Conservation (phyloP, 2,113 vertebrate species). For the Pteropus alecto region DNA sequence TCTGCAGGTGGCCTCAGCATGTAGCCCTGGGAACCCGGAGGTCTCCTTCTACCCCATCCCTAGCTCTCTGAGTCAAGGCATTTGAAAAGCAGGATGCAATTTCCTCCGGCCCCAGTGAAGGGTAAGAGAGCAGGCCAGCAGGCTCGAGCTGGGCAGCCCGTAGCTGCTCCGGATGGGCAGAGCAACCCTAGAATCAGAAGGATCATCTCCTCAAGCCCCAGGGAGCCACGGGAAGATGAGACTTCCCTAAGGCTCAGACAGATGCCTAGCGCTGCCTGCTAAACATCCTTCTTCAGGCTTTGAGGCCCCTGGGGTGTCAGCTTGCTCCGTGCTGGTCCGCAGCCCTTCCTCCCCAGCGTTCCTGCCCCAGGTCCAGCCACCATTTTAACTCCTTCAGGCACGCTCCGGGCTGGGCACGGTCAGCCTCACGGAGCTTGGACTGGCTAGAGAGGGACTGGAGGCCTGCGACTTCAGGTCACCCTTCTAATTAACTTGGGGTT, state of each 20-base stretch:
- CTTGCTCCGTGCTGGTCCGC: background rate
- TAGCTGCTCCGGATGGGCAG: background rate
- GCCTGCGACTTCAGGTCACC: background rate
- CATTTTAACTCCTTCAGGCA: background rate
- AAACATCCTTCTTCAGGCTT: background rate
- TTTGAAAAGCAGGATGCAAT: background rate
- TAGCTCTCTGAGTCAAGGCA: background rate
- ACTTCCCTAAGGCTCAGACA: background rate
- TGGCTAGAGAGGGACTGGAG: background rate
- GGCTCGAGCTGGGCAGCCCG: background rate
- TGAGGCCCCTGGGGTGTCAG: background rate
- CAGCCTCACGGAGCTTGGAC: background rate
- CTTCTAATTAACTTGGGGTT: background rate
- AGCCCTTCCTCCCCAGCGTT: background rate
- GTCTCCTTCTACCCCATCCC: rapidly evolving
- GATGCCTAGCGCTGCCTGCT: background rate
- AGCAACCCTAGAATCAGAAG: background rate
- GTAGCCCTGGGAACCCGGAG: background rate
- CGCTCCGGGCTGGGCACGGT: no score
- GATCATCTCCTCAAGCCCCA: background rate
- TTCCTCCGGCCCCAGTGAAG: background rate
- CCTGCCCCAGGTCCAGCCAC: background rate
- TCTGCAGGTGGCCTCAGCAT: background rate
- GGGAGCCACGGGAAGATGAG: background rate
- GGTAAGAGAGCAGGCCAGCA: background rate